phyloP scores from a whole-genome alignment of 2,888 invertebrate species.

The Heliothis peltigera region DNA sequence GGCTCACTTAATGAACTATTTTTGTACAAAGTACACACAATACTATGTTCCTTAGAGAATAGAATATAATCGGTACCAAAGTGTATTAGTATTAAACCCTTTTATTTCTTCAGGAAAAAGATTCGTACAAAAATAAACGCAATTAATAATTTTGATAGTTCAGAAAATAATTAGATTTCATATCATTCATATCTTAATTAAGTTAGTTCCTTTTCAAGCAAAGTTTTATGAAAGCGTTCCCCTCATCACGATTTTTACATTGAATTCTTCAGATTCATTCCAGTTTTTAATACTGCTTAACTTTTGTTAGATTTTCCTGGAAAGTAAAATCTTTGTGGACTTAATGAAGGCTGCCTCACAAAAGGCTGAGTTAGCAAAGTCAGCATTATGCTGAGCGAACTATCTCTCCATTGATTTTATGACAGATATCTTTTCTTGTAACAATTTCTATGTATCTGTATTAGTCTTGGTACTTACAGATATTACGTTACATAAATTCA shows the following conservation, averaged over 20 bases:
- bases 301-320: slow-evolving; percentile 16
- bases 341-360: slow-evolving; percentile 25
- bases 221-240: slow-evolving; percentile 10
- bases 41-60: neutral
- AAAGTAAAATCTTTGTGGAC: slow-evolving; percentile 32
- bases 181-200: slow-evolving; percentile 5
- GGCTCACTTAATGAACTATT: neutral
- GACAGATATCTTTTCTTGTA: slow-evolving; percentile 34
- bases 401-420: slow-evolving; percentile 35
- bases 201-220: slow-evolving; percentile 1
- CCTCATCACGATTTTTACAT: slow-evolving; percentile 13
- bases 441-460: slow-evolving; percentile 29
- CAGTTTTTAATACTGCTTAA: slow-evolving; percentile 16
- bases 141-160: neutral
- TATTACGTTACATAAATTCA: slow-evolving; percentile 13
- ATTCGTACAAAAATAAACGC: too few species aligned
- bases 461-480: slow-evolving; percentile 12
- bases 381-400: slow-evolving; percentile 12
- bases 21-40: neutral
- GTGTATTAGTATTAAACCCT: too few species aligned
- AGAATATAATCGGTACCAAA: neutral
- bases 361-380: slow-evolving; percentile 17
- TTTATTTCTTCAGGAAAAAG: too few species aligned
- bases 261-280: slow-evolving; percentile 12
- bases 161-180: neutral